These are phyloP conservation scores for Magallana nippona DNA, from an alignment of 2,888 invertebrate species.

Conservation along the genomic window DNA sequence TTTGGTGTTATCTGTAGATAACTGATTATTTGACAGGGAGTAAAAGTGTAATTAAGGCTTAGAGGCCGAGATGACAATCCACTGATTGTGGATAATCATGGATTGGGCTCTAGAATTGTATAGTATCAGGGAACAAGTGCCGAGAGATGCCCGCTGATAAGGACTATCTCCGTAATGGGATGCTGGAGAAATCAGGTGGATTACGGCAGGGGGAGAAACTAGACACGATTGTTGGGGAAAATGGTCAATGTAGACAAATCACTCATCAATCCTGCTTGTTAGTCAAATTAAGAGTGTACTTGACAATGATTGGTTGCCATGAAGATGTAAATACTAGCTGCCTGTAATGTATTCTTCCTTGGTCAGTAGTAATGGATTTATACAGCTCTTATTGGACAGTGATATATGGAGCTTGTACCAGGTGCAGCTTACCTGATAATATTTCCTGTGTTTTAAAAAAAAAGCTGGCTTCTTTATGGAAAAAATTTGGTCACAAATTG, in stretches of 20 bases:
- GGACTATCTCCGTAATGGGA: conserved; percentile 7
- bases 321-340: background rate
- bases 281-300: background rate
- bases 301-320: background rate
- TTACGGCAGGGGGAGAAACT: background rate
- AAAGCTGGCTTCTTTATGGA: too few species aligned
- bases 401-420: too few species aligned
- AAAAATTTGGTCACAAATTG: too few species aligned
- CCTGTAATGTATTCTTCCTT: background rate
- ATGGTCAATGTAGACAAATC: background rate
- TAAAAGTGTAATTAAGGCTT: conserved; percentile 32
- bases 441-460: too few species aligned
- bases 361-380: too few species aligned
- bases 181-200: background rate
- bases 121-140: conserved; percentile 3
- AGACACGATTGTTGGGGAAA: background rate
- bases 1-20: conserved; percentile 3
- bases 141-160: background rate
- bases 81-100: conserved; percentile 12
- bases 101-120: background rate
- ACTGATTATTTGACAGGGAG: conserved; percentile 30
- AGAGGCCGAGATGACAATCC: conserved; percentile 27
- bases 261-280: background rate
- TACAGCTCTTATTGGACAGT: too few species aligned
- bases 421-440: too few species aligned